Base-by-base conservation (phyloP, 2,797 vertebrate species). In the Brotula barbata region DNA sequence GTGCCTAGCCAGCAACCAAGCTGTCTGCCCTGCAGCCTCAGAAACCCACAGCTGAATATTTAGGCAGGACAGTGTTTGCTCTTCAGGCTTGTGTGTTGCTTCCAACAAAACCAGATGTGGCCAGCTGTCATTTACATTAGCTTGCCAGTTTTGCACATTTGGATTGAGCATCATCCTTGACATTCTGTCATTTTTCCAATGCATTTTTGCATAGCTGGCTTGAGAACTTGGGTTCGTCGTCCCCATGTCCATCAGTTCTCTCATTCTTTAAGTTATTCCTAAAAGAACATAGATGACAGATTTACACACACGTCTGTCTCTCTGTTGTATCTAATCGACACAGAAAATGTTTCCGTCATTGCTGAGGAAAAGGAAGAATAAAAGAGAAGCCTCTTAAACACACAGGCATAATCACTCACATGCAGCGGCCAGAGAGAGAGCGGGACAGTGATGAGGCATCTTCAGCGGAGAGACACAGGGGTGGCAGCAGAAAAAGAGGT, bases 41-140 rank as follows among this genome's bases (percentile, higher is more conserved):
- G 53, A 74, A 82, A 71, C 64, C 65, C 68, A 45, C 68, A 50
- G 49, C 46, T 74, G 75, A 81, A 80, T 66, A 77, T 74, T 80
- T 37, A 66, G 67, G 54, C 68, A 71, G 46, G 53, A 44, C 17
- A 52, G 64, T 36, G 6, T 68, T 72, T 53, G 37, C 70, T 75
- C 47, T 68, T 21, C 1, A 21, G 51, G 13, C 66, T 74, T 25
- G 21, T 33, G 50, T 23, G 49, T 17, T 64, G 66, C 63, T 56
- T 76, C 66, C 63, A 68, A 71, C 63, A 75, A 74, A 82, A 74
- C 69, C 79, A 82, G 79, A 87, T 76, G 77, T 64, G 62, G 46
- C 64, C 56, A 51, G 70, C 55, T 74, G 82, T 81, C 65, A 63
- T 57, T 68, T 53, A 64, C 59, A 64, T 75, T 55, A 74, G 51